phyloP scores from a whole-genome alignment of 2,113 vertebrate species.

The Chaenogobius annularis region DNA sequence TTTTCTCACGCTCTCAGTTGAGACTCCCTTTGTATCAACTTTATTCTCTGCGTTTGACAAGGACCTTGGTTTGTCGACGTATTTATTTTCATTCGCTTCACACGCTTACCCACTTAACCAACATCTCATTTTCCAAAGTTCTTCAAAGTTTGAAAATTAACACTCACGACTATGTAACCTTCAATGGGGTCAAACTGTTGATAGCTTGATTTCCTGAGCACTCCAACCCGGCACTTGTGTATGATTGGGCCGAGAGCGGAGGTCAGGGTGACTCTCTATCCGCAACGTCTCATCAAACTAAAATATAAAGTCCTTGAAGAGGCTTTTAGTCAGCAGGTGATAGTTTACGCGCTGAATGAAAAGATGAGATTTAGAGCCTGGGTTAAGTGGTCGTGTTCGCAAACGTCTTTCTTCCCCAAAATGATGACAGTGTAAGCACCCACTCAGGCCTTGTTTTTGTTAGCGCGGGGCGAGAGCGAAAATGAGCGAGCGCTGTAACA shows the following conservation, averaged over 20 bases:
- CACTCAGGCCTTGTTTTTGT: constrained; percentile 59
- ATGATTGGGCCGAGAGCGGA: constrained; percentile 19
- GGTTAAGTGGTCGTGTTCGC: constrained; percentile 2
- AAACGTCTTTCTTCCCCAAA: constrained; percentile 25
- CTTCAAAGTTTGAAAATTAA: constrained; percentile 7
- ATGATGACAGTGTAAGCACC: constrained; percentile 69
- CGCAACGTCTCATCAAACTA: constrained; percentile 39
- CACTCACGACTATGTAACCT: not conserved
- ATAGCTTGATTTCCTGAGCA: constrained; percentile 23
- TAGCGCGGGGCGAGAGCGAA: constrained; percentile 34
- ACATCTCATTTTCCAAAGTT: not conserved
- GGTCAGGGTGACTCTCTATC: constrained; percentile 20
- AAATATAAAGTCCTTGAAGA: constrained; percentile 23
- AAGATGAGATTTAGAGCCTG: constrained; percentile 33
- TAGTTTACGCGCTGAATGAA: constrained; percentile 25
- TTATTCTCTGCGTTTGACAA: too few species aligned
- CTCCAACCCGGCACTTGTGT: not conserved
- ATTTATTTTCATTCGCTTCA: too few species aligned
- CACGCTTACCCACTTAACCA: not conserved
- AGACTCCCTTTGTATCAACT: too few species aligned
- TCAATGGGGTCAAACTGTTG: not conserved
- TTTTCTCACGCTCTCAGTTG: too few species aligned
- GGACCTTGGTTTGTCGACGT: too few species aligned
- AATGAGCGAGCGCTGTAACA: constrained; percentile 65
- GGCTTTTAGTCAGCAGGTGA: constrained; percentile 48